These are phyloP conservation scores for Dryocosmus kuriphilus DNA, from an alignment of 2,888 invertebrate species.

Conservation along the genomic window DNA sequence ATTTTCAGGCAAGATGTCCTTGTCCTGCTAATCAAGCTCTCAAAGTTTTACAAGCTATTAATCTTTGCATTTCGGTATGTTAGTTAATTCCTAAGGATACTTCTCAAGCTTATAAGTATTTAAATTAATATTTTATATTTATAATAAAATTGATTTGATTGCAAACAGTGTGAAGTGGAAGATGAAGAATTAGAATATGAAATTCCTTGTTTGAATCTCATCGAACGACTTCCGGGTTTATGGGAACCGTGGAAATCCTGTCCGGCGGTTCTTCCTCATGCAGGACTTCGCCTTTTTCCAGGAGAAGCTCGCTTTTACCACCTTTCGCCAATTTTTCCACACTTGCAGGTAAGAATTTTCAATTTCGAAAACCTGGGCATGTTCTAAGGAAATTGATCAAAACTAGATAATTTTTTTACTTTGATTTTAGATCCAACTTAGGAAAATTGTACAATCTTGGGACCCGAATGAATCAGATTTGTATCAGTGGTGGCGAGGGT, in stretches of 20 bases:
- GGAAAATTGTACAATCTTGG: constrained; percentile 80
- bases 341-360: constrained; percentile 80
- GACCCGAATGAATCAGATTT: constrained; percentile 82
- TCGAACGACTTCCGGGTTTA: constrained; percentile 83
- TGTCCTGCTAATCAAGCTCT: constrained; percentile 85
- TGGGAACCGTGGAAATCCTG: constrained; percentile 82
- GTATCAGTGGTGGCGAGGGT: constrained; percentile 86
- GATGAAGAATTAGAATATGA: constrained; percentile 86
- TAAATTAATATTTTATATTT: background rate
- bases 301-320: constrained; percentile 81
- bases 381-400: too few relatives aligned
- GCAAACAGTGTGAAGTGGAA: constrained; percentile 81
- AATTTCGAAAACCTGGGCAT: background rate
- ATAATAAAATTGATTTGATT: constrained; percentile 23
- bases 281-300: constrained; percentile 82
- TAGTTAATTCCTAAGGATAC: background rate
- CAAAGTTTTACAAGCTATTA: constrained; percentile 84
- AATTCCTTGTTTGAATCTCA: constrained; percentile 85
- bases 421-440: constrained; percentile 79
- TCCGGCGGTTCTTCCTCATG: constrained; percentile 80
- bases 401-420: background rate
- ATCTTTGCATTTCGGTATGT: constrained; percentile 82
- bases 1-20: constrained; percentile 86
- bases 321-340: constrained; percentile 84
- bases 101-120: background rate